phyloP scores from a whole-genome alignment of 1,140 invertebrate genomes.

The Pollicipes pollicipes region DNA sequence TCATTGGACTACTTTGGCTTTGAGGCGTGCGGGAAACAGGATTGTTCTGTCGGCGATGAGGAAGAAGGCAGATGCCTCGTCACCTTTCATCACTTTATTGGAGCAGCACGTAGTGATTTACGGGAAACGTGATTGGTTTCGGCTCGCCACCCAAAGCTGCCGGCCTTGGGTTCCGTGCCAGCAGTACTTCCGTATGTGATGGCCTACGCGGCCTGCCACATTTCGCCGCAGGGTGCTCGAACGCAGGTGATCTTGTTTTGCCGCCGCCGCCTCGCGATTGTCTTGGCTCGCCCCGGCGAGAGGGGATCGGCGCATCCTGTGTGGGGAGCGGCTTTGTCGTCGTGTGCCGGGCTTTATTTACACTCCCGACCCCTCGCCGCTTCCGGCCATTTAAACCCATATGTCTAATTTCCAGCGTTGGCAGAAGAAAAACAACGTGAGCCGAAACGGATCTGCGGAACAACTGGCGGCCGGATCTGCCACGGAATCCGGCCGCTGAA shows the following conservation, averaged over 20 bases:
- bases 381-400: constrained; percentile 1
- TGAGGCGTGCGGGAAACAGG: no score
- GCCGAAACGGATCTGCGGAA: background rate
- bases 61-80: no score
- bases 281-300: background rate
- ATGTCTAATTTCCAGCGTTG: background rate
- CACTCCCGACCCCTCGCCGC: background rate
- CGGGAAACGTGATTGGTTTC: no score
- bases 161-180: no score
- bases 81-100: no score
- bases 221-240: background rate
- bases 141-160: no score
- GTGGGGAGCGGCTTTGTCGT: background rate
- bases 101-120: no score
- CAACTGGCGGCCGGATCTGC: background rate
- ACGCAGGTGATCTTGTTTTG: background rate
- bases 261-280: background rate
- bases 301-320: background rate
- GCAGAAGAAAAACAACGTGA: background rate
- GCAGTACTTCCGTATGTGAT: no score
- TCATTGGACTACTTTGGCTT: no score
- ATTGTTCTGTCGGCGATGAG: no score
- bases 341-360: background rate
- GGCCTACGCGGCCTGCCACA: no score
- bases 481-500: background rate